Evolutionary conservation across 2,797 vertebrate species (phyloP), one percentile per base, ranked within the genome.

Genomic region (Linurgus olivaceus): DNA sequence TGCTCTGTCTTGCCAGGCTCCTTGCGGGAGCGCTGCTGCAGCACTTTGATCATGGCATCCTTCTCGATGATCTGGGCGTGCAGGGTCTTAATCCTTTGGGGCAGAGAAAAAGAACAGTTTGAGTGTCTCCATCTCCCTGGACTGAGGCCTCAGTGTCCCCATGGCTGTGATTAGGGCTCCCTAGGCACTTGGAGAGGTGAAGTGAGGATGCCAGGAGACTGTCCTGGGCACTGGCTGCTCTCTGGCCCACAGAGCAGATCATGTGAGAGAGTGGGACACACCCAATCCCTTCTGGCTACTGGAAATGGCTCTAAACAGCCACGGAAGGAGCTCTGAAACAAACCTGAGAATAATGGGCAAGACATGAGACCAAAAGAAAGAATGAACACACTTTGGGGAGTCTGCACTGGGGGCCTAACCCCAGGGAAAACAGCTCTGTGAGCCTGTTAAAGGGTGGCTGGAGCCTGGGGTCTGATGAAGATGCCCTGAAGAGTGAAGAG

Each of bases 11-110:
- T 99, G 95, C 98, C 98, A 1, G 98, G 98, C 47, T 99, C 99
- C 94, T 99, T 99, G 52, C 99, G 98, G 19, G 99, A 99, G 28
- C 99, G 99, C 96, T 99, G 99, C 96, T 99, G 99, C 48, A 99
- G 98, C 19, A 99, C 99, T 95, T 99, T 99, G 95, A 99, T 99
- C 99, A 99, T 99, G 92, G 99, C 99, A 2, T 99, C 99, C 94
- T 99, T 99, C 97, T 99, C 99, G 55, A 99, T 99, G 95, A 99
- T 99, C 98, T 99, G 99, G 19, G 99, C 99, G 1, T 99, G 99
- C 17, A 99, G 98, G 48, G 98, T 99, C 98, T 99, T 99, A 90
- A 99, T 99, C 97, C 99, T 99, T 81, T 50, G 91, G 20, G n/a
- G 85, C 35, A 21, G 78, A 70, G 57, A 85, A n/a, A 92, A 91